These are phyloP conservation scores for Diachrysia chrysitis DNA, from an alignment of 2,888 invertebrate species.

Conservation along the genomic window DNA sequence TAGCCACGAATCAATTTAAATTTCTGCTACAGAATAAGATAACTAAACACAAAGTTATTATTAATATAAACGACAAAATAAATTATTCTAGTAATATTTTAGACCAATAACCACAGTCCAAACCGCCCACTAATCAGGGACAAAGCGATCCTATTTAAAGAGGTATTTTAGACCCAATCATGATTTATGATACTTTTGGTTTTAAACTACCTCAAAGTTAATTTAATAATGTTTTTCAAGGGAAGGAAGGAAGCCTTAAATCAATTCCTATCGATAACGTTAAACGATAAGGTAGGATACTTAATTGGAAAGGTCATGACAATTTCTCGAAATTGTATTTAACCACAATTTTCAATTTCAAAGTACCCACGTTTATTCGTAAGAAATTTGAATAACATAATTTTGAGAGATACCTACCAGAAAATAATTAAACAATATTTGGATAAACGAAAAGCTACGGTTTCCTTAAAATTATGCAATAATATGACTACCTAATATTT, in stretches of 20 bases:
- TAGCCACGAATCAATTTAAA: neutral
- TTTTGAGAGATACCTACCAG: too few relatives aligned
- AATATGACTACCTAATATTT: conserved; percentile 8
- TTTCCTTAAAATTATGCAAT: conserved; percentile 4
- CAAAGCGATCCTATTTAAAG: conserved; percentile 27
- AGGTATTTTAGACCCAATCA: conserved; percentile 27
- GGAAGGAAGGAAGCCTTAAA: conserved; percentile 29
- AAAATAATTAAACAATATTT: too few relatives aligned
- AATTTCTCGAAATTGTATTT: neutral
- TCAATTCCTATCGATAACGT: conserved; percentile 27
- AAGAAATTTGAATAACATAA: neutral
- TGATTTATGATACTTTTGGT: conserved; percentile 43
- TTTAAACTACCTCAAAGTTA: conserved; percentile 27
- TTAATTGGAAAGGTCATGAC: conserved; percentile 6
- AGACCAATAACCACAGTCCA: conserved; percentile 41
- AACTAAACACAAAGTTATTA: conserved; percentile 1
- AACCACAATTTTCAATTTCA: neutral
- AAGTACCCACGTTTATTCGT: neutral
- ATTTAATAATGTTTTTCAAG: conserved; percentile 37
- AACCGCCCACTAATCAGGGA: conserved; percentile 44
- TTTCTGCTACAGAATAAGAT: neutral
- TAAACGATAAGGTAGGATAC: conserved; percentile 12
- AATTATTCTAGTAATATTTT: conserved; percentile 24
- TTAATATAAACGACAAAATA: conserved; percentile 23
- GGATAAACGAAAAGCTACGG: conserved; percentile 13